These are phyloP conservation scores for Cistogaster globosa DNA, from an alignment of 2,888 invertebrate species.

Conservation along the genomic window DNA sequence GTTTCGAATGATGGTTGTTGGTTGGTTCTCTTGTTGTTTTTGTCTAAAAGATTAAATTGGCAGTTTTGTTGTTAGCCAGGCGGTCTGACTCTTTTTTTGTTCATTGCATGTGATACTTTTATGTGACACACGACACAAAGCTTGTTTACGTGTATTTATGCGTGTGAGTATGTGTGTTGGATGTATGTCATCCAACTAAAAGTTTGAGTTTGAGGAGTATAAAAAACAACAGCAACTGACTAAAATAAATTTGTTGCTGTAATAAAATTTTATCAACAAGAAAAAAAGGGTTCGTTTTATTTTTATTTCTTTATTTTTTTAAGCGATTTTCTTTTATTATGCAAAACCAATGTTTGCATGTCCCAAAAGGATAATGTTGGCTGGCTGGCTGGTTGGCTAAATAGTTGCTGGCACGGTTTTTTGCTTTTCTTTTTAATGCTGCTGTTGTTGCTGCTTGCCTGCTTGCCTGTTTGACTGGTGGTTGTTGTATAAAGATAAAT, in stretches of 20 bases:
- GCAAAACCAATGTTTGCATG: slow-evolving; percentile 65
- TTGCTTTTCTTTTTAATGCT: background rate
- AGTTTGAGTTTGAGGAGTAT: slow-evolving; percentile 4
- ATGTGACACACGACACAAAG: slow-evolving; percentile 65
- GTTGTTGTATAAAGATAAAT: slow-evolving; percentile 51
- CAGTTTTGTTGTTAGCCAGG: slow-evolving; percentile 39
- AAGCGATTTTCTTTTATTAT: slow-evolving; percentile 51
- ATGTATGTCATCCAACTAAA: slow-evolving; percentile 8
- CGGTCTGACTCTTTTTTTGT: slow-evolving; percentile 13
- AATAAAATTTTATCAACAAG: slow-evolving; percentile 30
- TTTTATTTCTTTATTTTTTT: slow-evolving; percentile 1
- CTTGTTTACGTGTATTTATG: background rate
- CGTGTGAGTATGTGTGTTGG: slow-evolving; percentile 10
- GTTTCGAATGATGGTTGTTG: background rate
- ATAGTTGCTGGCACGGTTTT: slow-evolving; percentile 15
- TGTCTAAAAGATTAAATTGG: slow-evolving; percentile 45
- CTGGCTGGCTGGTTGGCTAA: background rate
- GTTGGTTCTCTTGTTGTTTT: background rate
- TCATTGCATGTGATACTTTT: slow-evolving; percentile 49
- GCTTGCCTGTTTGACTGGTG: slow-evolving; percentile 13
- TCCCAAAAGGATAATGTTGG: slow-evolving; percentile 63
- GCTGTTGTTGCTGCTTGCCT: background rate
- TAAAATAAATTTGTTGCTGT: slow-evolving; percentile 54
- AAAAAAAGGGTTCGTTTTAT: slow-evolving; percentile 42
- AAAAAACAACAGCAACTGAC: slow-evolving; percentile 8